Percentiles rank a stretch among this genome's conserved stretches.
Conservation (phyloP, 2,888 invertebrate species). For the Drosophila mayaguana region DNA sequence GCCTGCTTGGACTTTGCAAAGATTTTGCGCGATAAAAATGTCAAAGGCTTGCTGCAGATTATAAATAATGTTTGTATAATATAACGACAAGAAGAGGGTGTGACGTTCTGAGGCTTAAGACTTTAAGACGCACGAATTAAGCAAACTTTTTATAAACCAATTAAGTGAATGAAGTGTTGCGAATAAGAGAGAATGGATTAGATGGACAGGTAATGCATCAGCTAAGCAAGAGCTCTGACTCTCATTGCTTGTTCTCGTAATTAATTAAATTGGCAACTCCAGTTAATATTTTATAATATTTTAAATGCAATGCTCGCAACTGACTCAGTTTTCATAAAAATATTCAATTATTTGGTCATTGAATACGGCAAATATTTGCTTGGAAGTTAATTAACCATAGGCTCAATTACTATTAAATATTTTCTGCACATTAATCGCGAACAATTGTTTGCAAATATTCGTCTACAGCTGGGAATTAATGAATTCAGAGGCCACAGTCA, state of each 20-base stretch:
- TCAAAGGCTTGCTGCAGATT: constrained; percentile 6
- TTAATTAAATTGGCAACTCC: no score
- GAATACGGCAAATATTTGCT: neutral
- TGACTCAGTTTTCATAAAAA: neutral
- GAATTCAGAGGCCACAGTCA: neutral
- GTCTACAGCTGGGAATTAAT: constrained; percentile 12
- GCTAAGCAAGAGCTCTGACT: no score
- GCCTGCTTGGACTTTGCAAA: neutral
- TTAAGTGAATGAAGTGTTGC: no score
- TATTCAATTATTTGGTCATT: neutral
- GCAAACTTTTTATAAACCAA: no score
- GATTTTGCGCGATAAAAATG: neutral
- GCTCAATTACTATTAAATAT: constrained; percentile 1
- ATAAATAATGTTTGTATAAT: neutral
- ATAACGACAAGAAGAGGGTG: neutral
- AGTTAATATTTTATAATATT: neutral
- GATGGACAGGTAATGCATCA: no score
- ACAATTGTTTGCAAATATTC: neutral
- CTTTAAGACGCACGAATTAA: neutral
- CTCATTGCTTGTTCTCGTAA: no score
- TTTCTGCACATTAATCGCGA: constrained; percentile 12
- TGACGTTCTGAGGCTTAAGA: neutral
- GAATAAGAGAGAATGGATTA: no score
- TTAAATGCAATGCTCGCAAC: neutral
- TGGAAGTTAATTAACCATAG: neutral